Percentiles rank a stretch among this genome's conserved stretches.
Conservation (phyloP, 1,140 invertebrate species). For the Piezodorus guildinii region DNA sequence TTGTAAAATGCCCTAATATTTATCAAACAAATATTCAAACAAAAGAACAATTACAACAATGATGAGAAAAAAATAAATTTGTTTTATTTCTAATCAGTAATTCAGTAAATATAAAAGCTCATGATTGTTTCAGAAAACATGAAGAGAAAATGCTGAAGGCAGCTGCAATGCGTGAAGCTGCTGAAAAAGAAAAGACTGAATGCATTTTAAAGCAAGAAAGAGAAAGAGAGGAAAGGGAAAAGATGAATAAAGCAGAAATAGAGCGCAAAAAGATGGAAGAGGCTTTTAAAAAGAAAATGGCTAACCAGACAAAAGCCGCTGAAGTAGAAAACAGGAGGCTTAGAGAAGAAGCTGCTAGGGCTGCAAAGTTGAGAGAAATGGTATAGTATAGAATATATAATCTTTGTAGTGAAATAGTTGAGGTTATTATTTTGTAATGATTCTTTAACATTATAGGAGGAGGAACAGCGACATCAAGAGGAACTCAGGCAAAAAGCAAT, state of each 20-base stretch:
- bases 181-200: conserved; percentile 6
- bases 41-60: too few relatives aligned
- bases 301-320: neutral
- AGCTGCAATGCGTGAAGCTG: neutral
- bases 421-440: too few relatives aligned
- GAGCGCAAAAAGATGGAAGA: neutral
- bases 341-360: conserved; percentile 1
- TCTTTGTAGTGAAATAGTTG: too few relatives aligned
- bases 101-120: too few relatives aligned
- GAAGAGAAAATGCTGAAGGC: conserved; percentile 9
- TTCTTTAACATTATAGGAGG: neutral
- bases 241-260: neutral
- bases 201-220: neutral
- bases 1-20: too few relatives aligned
- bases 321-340: neutral
- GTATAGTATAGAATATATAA: neutral
- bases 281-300: neutral
- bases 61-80: too few relatives aligned
- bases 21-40: too few relatives aligned
- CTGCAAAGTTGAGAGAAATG: conserved; percentile 1
- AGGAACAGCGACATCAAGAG: neutral
- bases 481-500: neutral
- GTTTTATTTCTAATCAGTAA: too few relatives aligned
- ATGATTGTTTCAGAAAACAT: neutral
- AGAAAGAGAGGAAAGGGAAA: neutral